These are phyloP conservation scores for Hepsetus odoe DNA, from an alignment of 2,113 vertebrate species.

Conservation along the genomic window DNA sequence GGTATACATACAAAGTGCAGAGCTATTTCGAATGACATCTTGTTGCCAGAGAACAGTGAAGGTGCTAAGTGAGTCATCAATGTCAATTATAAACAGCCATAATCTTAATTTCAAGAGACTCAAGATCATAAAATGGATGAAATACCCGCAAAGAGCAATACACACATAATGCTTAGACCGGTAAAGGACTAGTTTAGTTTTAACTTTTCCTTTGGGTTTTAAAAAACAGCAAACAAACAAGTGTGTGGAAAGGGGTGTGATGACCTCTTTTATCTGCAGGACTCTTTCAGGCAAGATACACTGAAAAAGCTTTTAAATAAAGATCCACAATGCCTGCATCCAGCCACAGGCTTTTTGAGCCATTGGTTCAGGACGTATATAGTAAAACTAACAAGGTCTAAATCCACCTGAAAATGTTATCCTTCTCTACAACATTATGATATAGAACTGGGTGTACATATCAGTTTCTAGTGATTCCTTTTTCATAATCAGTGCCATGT, in stretches of 20 bases:
- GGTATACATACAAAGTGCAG: neutral
- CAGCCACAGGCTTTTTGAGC: slow-evolving; percentile 46
- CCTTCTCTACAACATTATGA: neutral
- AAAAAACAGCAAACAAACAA: slow-evolving; percentile 31
- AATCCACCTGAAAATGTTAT: neutral
- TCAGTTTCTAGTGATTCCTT: too few relatives aligned
- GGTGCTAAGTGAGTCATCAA: slow-evolving; percentile 52
- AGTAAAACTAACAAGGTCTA: neutral
- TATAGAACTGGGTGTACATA: neutral
- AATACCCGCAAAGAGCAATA: slow-evolving; percentile 2
- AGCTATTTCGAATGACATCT: slow-evolving; percentile 14
- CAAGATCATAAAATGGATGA: slow-evolving; percentile 29
- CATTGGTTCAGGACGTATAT: slow-evolving; percentile 15
- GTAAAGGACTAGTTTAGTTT: slow-evolving; percentile 43
- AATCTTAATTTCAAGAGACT: slow-evolving; percentile 24
- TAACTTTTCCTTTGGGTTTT: slow-evolving; percentile 43
- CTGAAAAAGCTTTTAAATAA: slow-evolving; percentile 50
- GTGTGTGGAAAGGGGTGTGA: slow-evolving; percentile 13
- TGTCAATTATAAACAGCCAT: slow-evolving; percentile 65
- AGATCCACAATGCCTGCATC: slow-evolving; percentile 35
- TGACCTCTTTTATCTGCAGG: slow-evolving; percentile 51
- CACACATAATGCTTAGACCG: slow-evolving; percentile 29
- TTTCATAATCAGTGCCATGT: too few relatives aligned
- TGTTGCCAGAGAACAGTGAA: slow-evolving; percentile 1
- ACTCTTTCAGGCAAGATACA: slow-evolving; percentile 40